Base-by-base conservation (phyloP, 1,140 invertebrate species). In the Lethrus apterus region DNA sequence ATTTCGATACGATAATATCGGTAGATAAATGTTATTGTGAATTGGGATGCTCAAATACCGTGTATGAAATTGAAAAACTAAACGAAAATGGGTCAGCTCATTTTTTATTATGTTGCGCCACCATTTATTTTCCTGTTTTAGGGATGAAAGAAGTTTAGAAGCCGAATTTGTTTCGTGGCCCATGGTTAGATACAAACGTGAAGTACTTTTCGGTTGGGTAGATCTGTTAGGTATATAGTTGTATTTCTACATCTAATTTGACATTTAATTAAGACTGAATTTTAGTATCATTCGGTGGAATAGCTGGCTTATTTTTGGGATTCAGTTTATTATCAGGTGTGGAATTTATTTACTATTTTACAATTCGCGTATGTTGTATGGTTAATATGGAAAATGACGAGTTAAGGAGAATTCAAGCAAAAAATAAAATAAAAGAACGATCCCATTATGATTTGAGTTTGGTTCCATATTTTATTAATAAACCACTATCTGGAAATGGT, bases 121-220 rank as follows among this genome's bases (percentile, higher is more conserved):
- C 2, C 3, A 13, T 29, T 7, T 42, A 29, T 13, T 14, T 1
- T 2, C 10, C n/a, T 15, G 24, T 24, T 26, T 15, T 29, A 42
- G 40, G n/a, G 40, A 30, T 15, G 10, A 11, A 2, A 48, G 8
- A 29, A 32, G 47, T 52, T 59, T 77, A 46, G 73, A 76, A 56
- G 65, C 65, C 4, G 75, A 79, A 61, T 81, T 80, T 52, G 73
- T 79, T 1, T 79, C 78, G 1, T 85, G 82, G 83, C 82, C 83
- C 1, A 79, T 81, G 69, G 77, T 84, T 7, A 64, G 78, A 2
- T 86, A 83, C 55, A 84, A 83, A 57, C 72, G 82, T 15, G 80
- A 85, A 61, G 81, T 86, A 2, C 68, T 83, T 13, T 86, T 86
- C 56, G 83, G 83, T 32, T 85, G 82, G 81, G 78, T 86, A 0